These are phyloP conservation scores for Augochlorella aurata DNA, from an alignment of 2,888 invertebrate genomes.

Conservation along the genomic window DNA sequence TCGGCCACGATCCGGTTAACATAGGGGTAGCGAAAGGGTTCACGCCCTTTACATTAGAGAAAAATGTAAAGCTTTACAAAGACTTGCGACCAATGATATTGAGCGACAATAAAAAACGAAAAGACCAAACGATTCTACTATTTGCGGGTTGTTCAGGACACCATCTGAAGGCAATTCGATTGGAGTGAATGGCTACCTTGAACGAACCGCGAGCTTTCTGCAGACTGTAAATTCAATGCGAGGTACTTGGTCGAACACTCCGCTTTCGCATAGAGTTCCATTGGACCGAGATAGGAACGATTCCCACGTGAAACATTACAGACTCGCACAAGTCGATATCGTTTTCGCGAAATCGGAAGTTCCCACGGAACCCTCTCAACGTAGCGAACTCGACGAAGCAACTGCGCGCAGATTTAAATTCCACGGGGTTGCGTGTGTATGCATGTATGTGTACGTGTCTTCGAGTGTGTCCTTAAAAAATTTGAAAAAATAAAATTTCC, in stretches of 20 bases:
- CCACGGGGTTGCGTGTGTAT: background rate
- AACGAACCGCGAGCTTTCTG: background rate
- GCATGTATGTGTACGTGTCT: background rate
- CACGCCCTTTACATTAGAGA: background rate
- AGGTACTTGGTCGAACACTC: slow-evolving; percentile 38
- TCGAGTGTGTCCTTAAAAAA: slow-evolving; percentile 48
- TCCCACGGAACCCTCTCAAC: slow-evolving; percentile 16
- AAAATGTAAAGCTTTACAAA: slow-evolving; percentile 3
- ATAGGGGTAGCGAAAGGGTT: slow-evolving; percentile 1
- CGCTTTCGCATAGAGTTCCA: slow-evolving; percentile 21
- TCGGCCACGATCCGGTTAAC: background rate
- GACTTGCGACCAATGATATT: too few relatives aligned
- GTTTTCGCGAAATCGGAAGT: background rate
- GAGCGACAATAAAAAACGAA: too few relatives aligned
- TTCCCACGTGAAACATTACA: slow-evolving; percentile 19
- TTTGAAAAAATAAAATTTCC: slow-evolving; percentile 65
- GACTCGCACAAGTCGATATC: slow-evolving; percentile 4
- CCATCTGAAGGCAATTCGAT: slow-evolving; percentile 2
- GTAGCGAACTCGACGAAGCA: slow-evolving; percentile 12
- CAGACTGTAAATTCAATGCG: slow-evolving; percentile 14
- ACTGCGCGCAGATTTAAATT: slow-evolving; percentile 32
- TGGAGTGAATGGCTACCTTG: slow-evolving; percentile 2
- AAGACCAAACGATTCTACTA: slow-evolving; percentile 13
- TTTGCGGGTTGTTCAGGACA: background rate
- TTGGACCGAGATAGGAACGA: slow-evolving; percentile 49